Conservation (phyloP, 2,113 vertebrate species). For the Polyodon spathula region DNA sequence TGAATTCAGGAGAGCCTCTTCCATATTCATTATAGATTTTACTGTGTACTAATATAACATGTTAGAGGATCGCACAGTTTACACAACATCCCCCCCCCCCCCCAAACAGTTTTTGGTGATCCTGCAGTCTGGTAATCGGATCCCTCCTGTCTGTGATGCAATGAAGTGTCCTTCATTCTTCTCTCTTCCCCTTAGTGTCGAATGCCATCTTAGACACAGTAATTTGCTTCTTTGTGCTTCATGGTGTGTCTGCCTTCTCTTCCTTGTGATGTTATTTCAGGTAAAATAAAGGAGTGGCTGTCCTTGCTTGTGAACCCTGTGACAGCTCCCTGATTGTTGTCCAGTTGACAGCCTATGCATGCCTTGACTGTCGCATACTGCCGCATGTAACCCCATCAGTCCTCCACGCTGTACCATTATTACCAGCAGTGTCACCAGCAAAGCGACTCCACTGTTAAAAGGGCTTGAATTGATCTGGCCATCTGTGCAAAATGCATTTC, state of each 20-base stretch:
- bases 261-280: constrained; percentile 13
- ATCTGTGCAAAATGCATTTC: no score
- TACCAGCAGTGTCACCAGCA: no score
- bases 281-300: constrained; percentile 13
- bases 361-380: neutral
- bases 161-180: constrained; percentile 2
- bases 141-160: neutral
- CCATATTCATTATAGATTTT: no score
- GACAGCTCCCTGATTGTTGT: neutral
- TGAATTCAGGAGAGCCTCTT: no score
- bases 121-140: neutral
- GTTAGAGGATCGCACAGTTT: no score
- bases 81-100: no score
- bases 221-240: constrained; percentile 19
- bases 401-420: no score
- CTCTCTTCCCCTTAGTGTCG: constrained; percentile 13
- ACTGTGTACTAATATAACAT: no score
- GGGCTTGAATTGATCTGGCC: no score
- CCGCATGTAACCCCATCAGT: no score
- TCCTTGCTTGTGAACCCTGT: neutral
- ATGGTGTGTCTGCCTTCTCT: constrained; percentile 21
- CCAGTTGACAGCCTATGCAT: neutral
- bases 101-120: no score
- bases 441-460: no score
- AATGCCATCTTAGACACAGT: constrained; percentile 13